phyloP scores from a whole-genome alignment of 1,140 invertebrate genomes.

The Stegodyphus dumicola region DNA sequence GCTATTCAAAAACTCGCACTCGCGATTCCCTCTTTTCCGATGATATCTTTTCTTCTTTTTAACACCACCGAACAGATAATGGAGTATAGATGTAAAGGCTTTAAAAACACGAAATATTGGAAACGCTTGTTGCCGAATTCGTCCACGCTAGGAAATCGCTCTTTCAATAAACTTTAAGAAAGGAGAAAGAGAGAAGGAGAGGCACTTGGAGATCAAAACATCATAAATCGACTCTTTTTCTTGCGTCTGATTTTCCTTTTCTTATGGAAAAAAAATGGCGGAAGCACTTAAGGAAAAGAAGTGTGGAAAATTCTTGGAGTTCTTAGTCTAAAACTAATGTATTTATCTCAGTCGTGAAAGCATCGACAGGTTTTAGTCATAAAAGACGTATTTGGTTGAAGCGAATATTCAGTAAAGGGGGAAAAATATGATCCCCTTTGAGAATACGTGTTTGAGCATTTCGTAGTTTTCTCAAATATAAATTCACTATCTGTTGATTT shows the following conservation, averaged over 20 bases:
- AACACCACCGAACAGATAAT: slow-evolving; percentile 23
- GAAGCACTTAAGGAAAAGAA: slow-evolving; percentile 1
- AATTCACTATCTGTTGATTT: too few relatives aligned
- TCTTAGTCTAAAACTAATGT: too few relatives aligned
- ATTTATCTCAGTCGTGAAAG: too few relatives aligned
- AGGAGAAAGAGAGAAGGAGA: background rate
- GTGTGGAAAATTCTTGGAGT: too few relatives aligned
- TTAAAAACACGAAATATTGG: slow-evolving; percentile 19
- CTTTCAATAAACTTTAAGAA: background rate
- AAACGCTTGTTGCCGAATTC: background rate
- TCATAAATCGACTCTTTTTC: slow-evolving; percentile 26
- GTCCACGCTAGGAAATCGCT: background rate
- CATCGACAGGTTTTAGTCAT: too few relatives aligned
- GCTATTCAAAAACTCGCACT: too few relatives aligned
- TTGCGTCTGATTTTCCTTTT: slow-evolving; percentile 18
- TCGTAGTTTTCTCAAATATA: too few relatives aligned
- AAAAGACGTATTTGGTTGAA: too few relatives aligned
- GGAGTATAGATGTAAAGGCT: slow-evolving; percentile 28
- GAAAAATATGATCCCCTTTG: too few relatives aligned
- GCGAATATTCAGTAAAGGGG: too few relatives aligned
- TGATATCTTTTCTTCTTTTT: background rate
- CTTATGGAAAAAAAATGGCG: background rate
- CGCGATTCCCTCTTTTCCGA: background rate
- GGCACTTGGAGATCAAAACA: slow-evolving; percentile 16
- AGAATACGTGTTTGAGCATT: too few relatives aligned